Conservation (phyloP, 2,797 vertebrate genomes). For the Remorina albescens region DNA sequence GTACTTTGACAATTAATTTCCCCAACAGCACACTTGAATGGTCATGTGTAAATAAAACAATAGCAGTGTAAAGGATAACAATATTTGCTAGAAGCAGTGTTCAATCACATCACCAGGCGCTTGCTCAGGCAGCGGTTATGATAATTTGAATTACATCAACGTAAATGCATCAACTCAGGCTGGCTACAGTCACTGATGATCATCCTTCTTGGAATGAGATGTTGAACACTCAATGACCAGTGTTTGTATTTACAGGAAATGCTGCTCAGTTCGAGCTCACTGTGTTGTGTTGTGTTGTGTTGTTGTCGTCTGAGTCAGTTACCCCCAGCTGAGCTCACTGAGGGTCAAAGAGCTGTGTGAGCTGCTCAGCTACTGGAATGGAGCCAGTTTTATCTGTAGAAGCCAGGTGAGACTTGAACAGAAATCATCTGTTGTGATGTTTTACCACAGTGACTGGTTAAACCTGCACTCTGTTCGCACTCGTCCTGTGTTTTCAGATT, state of each 20-base stretch:
- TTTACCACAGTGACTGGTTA: neutral
- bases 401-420: constrained; percentile 73
- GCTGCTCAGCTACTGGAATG: constrained; percentile 86
- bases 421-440: neutral
- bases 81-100: neutral
- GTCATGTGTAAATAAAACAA: neutral
- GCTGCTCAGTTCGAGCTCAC: constrained; percentile 1
- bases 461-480: neutral
- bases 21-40: neutral
- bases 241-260: neutral
- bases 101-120: neutral
- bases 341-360: constrained; percentile 84
- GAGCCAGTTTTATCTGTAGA: constrained; percentile 82
- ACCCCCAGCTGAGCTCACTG: constrained; percentile 73
- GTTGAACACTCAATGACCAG: neutral
- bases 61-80: neutral
- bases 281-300: constrained; percentile 28
- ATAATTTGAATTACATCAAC: neutral
- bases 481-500: constrained; percentile 67
- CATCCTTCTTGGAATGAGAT: neutral
- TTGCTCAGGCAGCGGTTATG: neutral
- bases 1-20: neutral
- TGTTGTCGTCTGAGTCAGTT: constrained; percentile 70
- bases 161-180: neutral
- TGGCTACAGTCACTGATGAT: neutral